These are phyloP conservation scores for Notothenia rossii DNA, from an alignment of 2,113 vertebrate genomes.

Conservation along the genomic window DNA sequence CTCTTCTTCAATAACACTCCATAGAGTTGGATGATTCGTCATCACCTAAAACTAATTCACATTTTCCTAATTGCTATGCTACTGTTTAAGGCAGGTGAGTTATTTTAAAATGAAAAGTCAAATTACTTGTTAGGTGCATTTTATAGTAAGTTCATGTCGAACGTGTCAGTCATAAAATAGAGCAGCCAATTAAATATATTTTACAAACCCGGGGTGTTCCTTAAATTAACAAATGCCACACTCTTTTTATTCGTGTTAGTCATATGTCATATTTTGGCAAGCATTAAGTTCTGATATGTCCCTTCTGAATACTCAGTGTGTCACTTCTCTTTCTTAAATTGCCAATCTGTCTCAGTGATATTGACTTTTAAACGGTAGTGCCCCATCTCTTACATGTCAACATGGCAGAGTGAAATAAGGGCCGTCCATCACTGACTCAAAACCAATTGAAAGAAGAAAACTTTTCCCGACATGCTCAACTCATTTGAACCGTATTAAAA, in stretches of 20 bases:
- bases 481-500: conserved; percentile 55
- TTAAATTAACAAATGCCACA: neutral
- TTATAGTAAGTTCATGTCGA: conserved; percentile 25
- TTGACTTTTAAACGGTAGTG: conserved; percentile 61
- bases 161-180: conserved; percentile 35
- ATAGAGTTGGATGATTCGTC: neutral
- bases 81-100: conserved; percentile 12
- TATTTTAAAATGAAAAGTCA: conserved; percentile 34
- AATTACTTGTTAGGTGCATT: conserved; percentile 11
- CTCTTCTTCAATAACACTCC: neutral
- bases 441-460: conserved; percentile 35
- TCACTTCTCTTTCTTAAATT: conserved; percentile 49
- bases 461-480: conserved; percentile 28
- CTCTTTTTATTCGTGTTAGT: neutral
- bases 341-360: conserved; percentile 58
- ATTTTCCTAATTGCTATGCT: conserved; percentile 35
- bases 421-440: conserved; percentile 40
- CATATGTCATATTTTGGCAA: conserved; percentile 33
- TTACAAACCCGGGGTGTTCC: neutral
- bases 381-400: conserved; percentile 49
- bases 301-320: conserved; percentile 34
- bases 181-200: conserved; percentile 37
- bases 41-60: neutral
- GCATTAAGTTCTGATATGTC: conserved; percentile 18
- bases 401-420: conserved; percentile 27